Conservation (phyloP, 2,113 vertebrate genomes). For the Xyrauchen texanus region DNA sequence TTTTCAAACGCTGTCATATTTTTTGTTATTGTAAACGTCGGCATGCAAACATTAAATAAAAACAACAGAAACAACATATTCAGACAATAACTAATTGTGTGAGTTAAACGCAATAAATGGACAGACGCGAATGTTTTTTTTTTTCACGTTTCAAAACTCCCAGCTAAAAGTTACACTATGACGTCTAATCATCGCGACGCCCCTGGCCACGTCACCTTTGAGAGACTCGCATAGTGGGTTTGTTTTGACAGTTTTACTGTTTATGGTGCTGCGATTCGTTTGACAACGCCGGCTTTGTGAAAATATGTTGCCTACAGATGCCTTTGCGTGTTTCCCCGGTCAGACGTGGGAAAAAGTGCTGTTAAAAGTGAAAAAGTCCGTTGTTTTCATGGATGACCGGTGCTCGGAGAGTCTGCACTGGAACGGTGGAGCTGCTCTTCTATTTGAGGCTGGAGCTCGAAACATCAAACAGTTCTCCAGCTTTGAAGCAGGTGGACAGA, state of each 20-base stretch:
- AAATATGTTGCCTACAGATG: conserved; percentile 63
- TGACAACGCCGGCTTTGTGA: background rate
- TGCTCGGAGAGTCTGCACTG: conserved; percentile 89
- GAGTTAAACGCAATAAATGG: too few relatives aligned
- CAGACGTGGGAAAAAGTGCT: conserved; percentile 82
- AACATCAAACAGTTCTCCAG: conserved; percentile 81
- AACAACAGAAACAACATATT: too few relatives aligned
- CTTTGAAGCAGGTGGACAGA: conserved; percentile 67
- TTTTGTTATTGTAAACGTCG: too few relatives aligned
- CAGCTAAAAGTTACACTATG: conserved; percentile 32
- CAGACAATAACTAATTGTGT: too few relatives aligned
- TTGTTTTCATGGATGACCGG: conserved; percentile 85
- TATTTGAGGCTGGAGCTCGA: conserved; percentile 81
- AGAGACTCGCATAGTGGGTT: conserved; percentile 62
- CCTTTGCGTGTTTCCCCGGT: conserved; percentile 68
- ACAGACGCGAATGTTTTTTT: too few relatives aligned
- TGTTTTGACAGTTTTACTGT: conserved; percentile 41
- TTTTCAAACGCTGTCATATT: too few relatives aligned
- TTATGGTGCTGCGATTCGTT: background rate
- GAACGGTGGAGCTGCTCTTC: conserved; percentile 74
- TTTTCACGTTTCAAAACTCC: background rate
- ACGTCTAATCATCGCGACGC: conserved; percentile 67
- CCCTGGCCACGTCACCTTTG: conserved; percentile 68
- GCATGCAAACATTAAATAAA: too few relatives aligned
- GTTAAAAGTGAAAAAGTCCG: conserved; percentile 77